Conservation (phyloP, 1,140 invertebrate species). For the Leptinotarsa texana region DNA sequence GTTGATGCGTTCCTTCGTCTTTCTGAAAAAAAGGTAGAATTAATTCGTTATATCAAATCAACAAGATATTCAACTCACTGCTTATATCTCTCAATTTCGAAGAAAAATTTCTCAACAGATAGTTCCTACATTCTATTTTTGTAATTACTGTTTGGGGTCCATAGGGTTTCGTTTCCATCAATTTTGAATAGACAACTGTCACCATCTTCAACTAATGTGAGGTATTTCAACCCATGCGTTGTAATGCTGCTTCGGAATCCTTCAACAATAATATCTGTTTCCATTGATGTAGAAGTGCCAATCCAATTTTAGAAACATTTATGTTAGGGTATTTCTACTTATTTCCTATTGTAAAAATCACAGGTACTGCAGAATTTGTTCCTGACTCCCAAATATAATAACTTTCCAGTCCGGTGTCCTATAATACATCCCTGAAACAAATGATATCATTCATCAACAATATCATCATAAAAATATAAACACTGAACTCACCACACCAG, state of each 20-base stretch:
- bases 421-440: constrained; percentile 36
- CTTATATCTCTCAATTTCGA: constrained; percentile 1
- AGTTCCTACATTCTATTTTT: constrained; percentile 51
- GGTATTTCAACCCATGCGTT: constrained; percentile 51
- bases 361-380: constrained; percentile 54
- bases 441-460: constrained; percentile 9
- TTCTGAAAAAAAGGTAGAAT: neutral
- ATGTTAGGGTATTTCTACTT: constrained; percentile 18
- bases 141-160: constrained; percentile 27
- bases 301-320: constrained; percentile 44
- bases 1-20: too few relatives aligned
- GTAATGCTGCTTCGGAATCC: constrained; percentile 50
- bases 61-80: constrained; percentile 22
- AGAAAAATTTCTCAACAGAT: constrained; percentile 47
- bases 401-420: constrained; percentile 29
- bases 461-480: constrained; percentile 11
- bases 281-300: constrained; percentile 51
- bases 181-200: constrained; percentile 50
- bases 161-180: constrained; percentile 20
- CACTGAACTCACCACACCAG: constrained; percentile 41
- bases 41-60: neutral
- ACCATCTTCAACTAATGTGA: constrained; percentile 52
- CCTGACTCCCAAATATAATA: constrained; percentile 43
- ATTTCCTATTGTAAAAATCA: constrained; percentile 12
- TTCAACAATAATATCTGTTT: constrained; percentile 51